Evolutionary conservation across 2,888 invertebrate species (phyloP), one percentile per base, ranked within the genome.

Genomic region (Caenorhabditis doughertyi): DNA sequence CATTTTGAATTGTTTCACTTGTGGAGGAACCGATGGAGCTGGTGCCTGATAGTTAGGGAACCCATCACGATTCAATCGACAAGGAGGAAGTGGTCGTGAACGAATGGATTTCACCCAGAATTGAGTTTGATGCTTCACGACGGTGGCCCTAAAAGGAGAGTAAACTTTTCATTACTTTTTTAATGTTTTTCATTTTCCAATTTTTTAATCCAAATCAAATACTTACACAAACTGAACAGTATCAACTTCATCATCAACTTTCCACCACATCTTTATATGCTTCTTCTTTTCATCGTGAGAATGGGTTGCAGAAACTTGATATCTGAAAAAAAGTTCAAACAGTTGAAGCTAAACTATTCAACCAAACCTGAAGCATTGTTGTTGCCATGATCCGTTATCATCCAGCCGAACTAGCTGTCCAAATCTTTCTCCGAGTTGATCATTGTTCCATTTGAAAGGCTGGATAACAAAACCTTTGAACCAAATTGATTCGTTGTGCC

Each of bases 381-480:
- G 88, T 73, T 88, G 89, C 90, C 90, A 90, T 16, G 88, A 88
- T 32, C 90, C 90, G 73, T 90, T 90, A 77, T 89, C 91, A 76
- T 91, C 91, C 8, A 91, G 79, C 29, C 90, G 70, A n/a, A 91
- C 85, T 25, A 91, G 85, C 51, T 89, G 89, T 3, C 91, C 91
- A 47, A 89, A 87, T 85, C 91, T 81, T 27, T 81, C 62, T 68
- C 89, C 89, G n/a, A 83, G 65, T 47, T 82, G 84, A 51, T 86
- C 81, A n/a, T 90, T 89, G 55, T 87, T 86, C 84, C 85, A 91
- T 60, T 88, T 85, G 60, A 89, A 81, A 1, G 91, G 90, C 56
- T 91, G 91, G 53, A 91, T 89, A 3, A 88, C 89, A 74, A 91
- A 91, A 32, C 91, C 91, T 72, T 89, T 91, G 87, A 90, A 91